phyloP scores from a whole-genome alignment of 2,113 vertebrate genomes.

The Myxocyprinus asiaticus region DNA sequence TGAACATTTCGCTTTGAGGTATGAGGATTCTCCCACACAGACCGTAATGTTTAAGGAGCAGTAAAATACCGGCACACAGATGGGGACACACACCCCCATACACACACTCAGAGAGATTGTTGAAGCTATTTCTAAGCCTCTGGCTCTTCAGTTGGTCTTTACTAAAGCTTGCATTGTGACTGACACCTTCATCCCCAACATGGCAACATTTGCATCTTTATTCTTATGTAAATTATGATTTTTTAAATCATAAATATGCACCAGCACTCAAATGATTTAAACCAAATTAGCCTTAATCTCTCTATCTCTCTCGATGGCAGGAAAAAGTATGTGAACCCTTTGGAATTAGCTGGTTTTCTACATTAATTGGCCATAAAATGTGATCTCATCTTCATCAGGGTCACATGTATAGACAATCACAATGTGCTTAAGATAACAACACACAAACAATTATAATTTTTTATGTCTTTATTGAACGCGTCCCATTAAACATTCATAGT shows the following conservation, averaged over 20 bases:
- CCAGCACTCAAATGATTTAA: too few species aligned
- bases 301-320: too few species aligned
- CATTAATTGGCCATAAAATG: too few species aligned
- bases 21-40: slow-evolving; percentile 17
- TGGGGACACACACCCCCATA: not conserved
- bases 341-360: too few species aligned
- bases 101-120: not conserved
- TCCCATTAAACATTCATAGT: too few species aligned
- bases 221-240: slow-evolving; percentile 26
- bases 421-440: too few species aligned
- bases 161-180: slow-evolving; percentile 6
- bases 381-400: too few species aligned
- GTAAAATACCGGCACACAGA: not conserved
- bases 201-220: not conserved
- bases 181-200: slow-evolving; percentile 7
- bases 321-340: too few species aligned
- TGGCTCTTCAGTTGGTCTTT: not conserved
- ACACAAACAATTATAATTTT: too few species aligned
- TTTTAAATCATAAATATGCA: not conserved
- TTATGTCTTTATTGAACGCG: too few species aligned
- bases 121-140: not conserved
- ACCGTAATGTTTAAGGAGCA: not conserved
- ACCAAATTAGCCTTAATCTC: too few species aligned
- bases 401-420: too few species aligned
- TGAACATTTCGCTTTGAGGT: not conserved